phyloP scores from a whole-genome alignment of 2,113 vertebrate species.

The Microcebus murinus region DNA sequence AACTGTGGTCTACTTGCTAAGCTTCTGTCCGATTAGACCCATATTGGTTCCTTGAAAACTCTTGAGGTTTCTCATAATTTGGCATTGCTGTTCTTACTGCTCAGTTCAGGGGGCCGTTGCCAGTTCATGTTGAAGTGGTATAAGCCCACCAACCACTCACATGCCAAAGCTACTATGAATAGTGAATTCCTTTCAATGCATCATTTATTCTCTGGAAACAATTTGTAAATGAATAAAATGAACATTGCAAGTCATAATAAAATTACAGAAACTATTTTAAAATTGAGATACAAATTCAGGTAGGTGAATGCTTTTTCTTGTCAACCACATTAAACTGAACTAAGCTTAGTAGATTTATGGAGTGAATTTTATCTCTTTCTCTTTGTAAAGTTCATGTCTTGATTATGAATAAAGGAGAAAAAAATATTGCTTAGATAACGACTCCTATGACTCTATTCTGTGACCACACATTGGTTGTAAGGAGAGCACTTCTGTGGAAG shows the following conservation, averaged over 20 bases:
- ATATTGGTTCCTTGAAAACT: slow-evolving; percentile 81
- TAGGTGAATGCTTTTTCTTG: slow-evolving; percentile 2
- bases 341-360: not conserved
- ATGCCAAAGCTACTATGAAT: slow-evolving; percentile 68
- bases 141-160: slow-evolving; percentile 49
- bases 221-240: slow-evolving; percentile 72
- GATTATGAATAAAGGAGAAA: slow-evolving; percentile 20
- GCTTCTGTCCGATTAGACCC: slow-evolving; percentile 77
- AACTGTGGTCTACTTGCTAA: slow-evolving; percentile 81
- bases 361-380: slow-evolving; percentile 28
- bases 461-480: not conserved
- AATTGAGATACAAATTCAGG: slow-evolving; percentile 55
- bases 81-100: slow-evolving; percentile 71
- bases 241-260: slow-evolving; percentile 58
- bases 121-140: slow-evolving; percentile 69
- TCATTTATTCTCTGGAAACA: slow-evolving; percentile 57
- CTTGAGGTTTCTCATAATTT: slow-evolving; percentile 80
- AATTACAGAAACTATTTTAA: slow-evolving; percentile 61
- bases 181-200: slow-evolving; percentile 61
- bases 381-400: slow-evolving; percentile 32
- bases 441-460: not conserved
- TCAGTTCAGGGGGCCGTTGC: slow-evolving; percentile 73
- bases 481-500: not conserved
- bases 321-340: not conserved
- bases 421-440: not conserved